Percentiles rank a stretch among this genome's conserved stretches.
Conservation (phyloP, 2,888 invertebrate genomes). For the Alcis repandata region DNA sequence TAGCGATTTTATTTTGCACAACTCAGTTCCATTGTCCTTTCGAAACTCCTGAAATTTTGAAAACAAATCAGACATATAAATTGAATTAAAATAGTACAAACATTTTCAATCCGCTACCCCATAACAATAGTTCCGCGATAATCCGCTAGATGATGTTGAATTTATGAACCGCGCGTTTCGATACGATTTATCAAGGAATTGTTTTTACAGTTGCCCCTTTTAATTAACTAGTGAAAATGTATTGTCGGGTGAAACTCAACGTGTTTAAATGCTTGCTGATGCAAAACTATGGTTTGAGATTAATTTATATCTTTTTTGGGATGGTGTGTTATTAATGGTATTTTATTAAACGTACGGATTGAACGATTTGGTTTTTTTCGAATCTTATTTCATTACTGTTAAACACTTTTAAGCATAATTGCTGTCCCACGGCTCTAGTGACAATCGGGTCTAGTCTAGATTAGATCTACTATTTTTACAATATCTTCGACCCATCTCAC, state of each 20-base stretch:
- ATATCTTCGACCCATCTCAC: too few relatives aligned
- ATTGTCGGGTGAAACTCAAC: constrained; percentile 41
- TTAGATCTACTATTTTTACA: too few relatives aligned
- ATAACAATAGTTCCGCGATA: constrained; percentile 36
- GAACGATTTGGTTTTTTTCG: too few relatives aligned
- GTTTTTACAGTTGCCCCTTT: constrained; percentile 75
- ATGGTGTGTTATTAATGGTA: not conserved
- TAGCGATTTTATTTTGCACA: too few relatives aligned
- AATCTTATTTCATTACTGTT: too few relatives aligned
- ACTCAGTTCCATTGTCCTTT: not conserved
- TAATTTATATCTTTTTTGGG: not conserved
- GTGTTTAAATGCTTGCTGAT: constrained; percentile 32
- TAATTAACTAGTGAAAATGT: constrained; percentile 74
- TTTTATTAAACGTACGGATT: too few relatives aligned
- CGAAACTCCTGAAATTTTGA: not conserved
- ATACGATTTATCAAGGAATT: constrained; percentile 55
- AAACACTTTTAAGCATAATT: too few relatives aligned
- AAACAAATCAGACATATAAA: not conserved
- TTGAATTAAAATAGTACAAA: not conserved
- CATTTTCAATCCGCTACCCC: not conserved
- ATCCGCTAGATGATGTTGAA: constrained; percentile 69
- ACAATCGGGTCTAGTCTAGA: too few relatives aligned
- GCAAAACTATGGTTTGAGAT: not conserved
- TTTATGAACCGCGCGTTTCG: constrained; percentile 49
- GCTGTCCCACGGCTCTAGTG: too few relatives aligned